Percentiles rank a stretch among this genome's conserved stretches.
Evolutionary conservation across 2,888 invertebrate genomes (phyloP).

Genomic region (Endomychus coccineus): DNA sequence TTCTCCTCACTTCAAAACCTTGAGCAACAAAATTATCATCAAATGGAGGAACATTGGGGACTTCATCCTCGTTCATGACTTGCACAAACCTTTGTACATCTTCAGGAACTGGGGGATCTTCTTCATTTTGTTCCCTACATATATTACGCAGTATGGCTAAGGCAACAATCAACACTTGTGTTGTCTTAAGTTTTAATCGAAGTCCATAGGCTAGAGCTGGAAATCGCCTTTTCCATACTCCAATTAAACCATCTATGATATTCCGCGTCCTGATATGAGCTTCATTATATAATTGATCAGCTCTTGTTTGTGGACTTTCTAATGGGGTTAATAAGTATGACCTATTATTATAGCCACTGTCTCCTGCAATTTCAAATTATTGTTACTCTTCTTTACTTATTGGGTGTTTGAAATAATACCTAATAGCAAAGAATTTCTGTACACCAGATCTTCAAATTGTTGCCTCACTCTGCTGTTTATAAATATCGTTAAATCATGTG

Average conservation of each 20-base stretch:
- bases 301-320: constrained; percentile 15
- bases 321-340: constrained; percentile 21
- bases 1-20: too few species aligned
- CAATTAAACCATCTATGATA: too few species aligned
- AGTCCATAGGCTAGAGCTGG: constrained; percentile 15
- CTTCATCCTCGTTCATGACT: too few species aligned
- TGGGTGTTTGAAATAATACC: neutral
- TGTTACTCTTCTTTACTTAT: neutral
- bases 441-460: constrained; percentile 10
- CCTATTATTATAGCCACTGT: constrained; percentile 18
- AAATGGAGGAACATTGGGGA: too few species aligned
- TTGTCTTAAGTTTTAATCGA: constrained; percentile 20
- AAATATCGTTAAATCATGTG: constrained; percentile 20
- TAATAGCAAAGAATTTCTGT: constrained; percentile 7
- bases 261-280: constrained; percentile 20
- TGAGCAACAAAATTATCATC: too few species aligned
- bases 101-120: constrained; percentile 19
- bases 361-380: too few species aligned
- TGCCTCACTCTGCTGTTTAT: constrained; percentile 9
- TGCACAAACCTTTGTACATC: neutral
- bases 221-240: constrained; percentile 23
- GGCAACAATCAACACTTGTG: constrained; percentile 24
- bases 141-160: constrained; percentile 28
- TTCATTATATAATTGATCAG: constrained; percentile 23
- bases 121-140: constrained; percentile 25